phyloP scores from a whole-genome alignment of 2,113 vertebrate genomes.

The Chauna torquata region DNA sequence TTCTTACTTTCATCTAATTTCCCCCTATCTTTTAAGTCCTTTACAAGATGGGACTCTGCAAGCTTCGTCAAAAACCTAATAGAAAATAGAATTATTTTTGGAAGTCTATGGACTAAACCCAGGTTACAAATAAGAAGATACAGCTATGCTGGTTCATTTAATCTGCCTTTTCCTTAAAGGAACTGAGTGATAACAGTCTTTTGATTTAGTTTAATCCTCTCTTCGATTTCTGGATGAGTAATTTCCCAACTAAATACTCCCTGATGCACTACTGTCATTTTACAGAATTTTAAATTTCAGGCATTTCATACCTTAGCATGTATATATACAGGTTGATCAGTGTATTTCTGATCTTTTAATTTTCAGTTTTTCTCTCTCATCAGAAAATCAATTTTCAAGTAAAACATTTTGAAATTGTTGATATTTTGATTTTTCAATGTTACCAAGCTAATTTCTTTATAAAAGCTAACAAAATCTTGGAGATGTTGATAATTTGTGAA shows the following conservation, averaged over 20 bases:
- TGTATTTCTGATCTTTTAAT: neutral
- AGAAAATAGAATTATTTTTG: neutral
- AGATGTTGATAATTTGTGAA: neutral
- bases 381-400: neutral
- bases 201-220: neutral
- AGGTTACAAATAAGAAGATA: neutral
- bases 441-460: neutral
- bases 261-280: neutral
- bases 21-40: neutral
- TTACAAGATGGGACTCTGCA: neutral
- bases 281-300: neutral
- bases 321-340: neutral
- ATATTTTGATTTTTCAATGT: neutral
- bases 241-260: neutral
- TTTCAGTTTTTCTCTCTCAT: neutral
- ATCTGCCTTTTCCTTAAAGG: neutral
- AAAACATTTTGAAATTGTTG: neutral
- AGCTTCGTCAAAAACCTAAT: neutral
- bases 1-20: neutral
- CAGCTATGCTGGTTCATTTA: neutral
- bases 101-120: neutral
- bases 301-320: neutral
- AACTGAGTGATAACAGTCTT: neutral
- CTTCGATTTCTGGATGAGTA: neutral
- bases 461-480: neutral